phyloP scores from a whole-genome alignment of 2,888 invertebrate genomes.

The Coleophora flavipennella region DNA sequence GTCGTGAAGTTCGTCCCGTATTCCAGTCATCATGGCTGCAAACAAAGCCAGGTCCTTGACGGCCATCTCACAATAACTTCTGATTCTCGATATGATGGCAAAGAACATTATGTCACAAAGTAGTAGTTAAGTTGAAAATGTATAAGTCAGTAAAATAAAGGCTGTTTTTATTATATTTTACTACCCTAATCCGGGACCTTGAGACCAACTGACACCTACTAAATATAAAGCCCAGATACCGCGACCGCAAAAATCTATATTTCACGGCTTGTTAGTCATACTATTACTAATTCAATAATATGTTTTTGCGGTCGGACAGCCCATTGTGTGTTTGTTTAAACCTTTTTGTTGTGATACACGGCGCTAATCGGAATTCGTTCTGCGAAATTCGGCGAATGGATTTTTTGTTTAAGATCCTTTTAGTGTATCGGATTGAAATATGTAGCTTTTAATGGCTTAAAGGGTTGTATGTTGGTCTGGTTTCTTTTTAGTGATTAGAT shows the following conservation, averaged over 20 bases:
- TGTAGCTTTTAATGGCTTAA: slow-evolving; percentile 1
- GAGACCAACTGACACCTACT: background rate
- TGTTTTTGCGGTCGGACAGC: slow-evolving; percentile 1
- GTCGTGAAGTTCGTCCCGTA: no score
- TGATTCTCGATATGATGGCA: no score
- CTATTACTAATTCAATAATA: slow-evolving; percentile 41
- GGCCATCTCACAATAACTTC: no score
- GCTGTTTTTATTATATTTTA: no score
- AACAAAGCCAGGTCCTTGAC: no score
- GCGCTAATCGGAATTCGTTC: slow-evolving; percentile 18
- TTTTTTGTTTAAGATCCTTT: slow-evolving; percentile 12
- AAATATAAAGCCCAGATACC: slow-evolving; percentile 9
- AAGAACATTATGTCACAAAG: no score
- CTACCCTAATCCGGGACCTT: no score
- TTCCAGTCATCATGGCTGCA: no score
- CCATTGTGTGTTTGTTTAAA: slow-evolving; percentile 16
- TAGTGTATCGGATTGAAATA: slow-evolving; percentile 8
- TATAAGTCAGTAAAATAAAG: no score
- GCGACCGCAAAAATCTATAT: slow-evolving; percentile 46
- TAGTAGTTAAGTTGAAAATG: no score
- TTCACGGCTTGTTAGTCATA: slow-evolving; percentile 47
- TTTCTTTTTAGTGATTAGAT: slow-evolving; percentile 1
- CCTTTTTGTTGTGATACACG: slow-evolving; percentile 16
- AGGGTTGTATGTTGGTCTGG: slow-evolving; percentile 3
- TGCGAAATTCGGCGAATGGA: slow-evolving; percentile 13